Evolutionary conservation across 2,888 invertebrate genomes (phyloP).

Genomic region (Ypsolopha sequella): DNA sequence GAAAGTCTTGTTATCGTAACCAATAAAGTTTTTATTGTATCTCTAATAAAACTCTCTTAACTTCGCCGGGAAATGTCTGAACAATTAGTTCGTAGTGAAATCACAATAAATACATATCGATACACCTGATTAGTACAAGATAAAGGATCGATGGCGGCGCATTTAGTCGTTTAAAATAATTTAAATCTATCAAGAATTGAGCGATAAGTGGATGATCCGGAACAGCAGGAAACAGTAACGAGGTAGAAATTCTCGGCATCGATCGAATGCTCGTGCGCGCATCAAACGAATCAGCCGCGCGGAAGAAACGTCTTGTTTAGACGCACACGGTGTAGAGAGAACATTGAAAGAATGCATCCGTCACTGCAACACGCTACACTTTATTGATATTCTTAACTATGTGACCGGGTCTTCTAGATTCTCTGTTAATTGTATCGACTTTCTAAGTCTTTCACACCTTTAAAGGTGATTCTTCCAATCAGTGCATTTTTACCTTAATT

Average conservation of each 20-base stretch:
- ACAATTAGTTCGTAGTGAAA: neutral
- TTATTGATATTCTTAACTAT: conserved; percentile 46
- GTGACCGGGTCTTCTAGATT: conserved; percentile 30
- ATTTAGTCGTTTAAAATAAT: too few relatives aligned
- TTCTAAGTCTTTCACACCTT: too few relatives aligned
- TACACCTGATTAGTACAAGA: conserved; percentile 5
- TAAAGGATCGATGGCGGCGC: conserved; percentile 3
- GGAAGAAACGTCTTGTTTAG: neutral
- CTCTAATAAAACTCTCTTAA: neutral
- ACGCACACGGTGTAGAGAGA: too few relatives aligned
- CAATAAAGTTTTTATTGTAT: neutral
- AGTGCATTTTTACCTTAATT: too few relatives aligned
- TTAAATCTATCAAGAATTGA: conserved; percentile 1
- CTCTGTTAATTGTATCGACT: too few relatives aligned
- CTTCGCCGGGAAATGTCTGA: neutral
- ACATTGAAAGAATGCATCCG: conserved; percentile 15
- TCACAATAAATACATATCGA: conserved; percentile 2
- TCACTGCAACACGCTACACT: conserved; percentile 26
- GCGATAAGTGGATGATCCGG: conserved; percentile 18
- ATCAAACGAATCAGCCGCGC: neutral
- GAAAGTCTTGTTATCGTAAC: neutral
- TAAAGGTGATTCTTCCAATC: too few relatives aligned
- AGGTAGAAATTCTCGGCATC: conserved; percentile 17
- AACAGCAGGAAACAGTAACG: conserved; percentile 25
- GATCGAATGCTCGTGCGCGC: neutral